These are phyloP conservation scores for Hydrozoanthus gracilis DNA, from an alignment of 92 coral and sea anemone species.

Conservation along the genomic window DNA sequence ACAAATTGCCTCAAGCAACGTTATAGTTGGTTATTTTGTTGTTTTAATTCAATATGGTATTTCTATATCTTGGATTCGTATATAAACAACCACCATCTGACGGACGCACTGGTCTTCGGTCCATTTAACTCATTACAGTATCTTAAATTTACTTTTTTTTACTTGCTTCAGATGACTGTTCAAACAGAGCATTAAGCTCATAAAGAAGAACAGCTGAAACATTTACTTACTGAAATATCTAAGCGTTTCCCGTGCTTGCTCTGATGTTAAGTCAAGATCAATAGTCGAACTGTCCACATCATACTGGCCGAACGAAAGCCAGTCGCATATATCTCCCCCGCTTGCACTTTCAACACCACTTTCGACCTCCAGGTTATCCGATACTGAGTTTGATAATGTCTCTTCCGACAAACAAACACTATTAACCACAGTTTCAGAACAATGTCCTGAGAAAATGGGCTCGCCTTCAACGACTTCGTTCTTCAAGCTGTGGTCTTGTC, in stretches of 20 bases:
- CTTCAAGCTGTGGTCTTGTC: slow-evolving; percentile 23
- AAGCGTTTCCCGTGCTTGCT: slow-evolving; percentile 95
- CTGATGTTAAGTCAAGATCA: slow-evolving; percentile 93
- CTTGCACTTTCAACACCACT: slow-evolving; percentile 95
- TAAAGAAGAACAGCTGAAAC: neutral
- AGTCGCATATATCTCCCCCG: slow-evolving; percentile 75
- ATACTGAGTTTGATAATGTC: slow-evolving; percentile 79
- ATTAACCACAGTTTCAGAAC: slow-evolving; percentile 24
- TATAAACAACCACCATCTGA: too few relatives aligned
- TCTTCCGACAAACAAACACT: slow-evolving; percentile 69
- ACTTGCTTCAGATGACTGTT: neutral
- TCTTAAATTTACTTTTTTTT: neutral
- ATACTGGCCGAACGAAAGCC: slow-evolving; percentile 66
- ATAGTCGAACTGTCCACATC: slow-evolving; percentile 30
- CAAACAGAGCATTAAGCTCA: neutral
- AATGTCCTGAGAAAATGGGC: neutral
- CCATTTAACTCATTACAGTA: neutral
- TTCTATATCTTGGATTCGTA: too few relatives aligned
- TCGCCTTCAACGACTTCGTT: slow-evolving; percentile 12
- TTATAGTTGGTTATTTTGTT: too few relatives aligned
- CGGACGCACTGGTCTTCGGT: too few relatives aligned
- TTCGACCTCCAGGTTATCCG: slow-evolving; percentile 89
- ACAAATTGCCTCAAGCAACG: too few relatives aligned
- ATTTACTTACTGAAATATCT: slow-evolving; percentile 93
- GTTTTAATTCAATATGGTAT: too few relatives aligned